Evolutionary conservation across 2,113 vertebrate species (phyloP), one percentile per base, ranked within the genome.

Genomic region (Pseudopipra pipra): DNA sequence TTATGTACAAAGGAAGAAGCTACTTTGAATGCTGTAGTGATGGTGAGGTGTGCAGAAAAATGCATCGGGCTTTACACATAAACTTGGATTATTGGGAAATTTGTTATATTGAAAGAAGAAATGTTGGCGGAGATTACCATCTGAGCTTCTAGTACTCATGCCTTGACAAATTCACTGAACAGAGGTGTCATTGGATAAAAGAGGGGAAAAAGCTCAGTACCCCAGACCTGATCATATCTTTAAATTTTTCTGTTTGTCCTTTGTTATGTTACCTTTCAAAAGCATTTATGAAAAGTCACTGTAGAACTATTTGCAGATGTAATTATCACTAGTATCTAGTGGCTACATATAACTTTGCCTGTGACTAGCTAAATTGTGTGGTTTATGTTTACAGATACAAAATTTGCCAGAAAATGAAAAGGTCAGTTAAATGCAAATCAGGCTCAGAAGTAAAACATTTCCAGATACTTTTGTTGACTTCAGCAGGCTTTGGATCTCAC

Each of bases 151-250:
- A 47, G 25, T 44, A 55, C 8, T 67, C 28, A 23, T 3, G 1
- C 14, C 31, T 49, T 46, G 31, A 62, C 0, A 39, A 76, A 70
- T 56, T 73, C 28, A 30, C 22, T 61, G 20, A 52, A 31, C 7
- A 56, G 31, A 63, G 25, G 39, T 0, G 3, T 44, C 39, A 43
- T 6, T 35, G 4, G n/a, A 59, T 65, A 43, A 82, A 80, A 89
- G 3, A 0, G 1, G 5, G 16, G 5, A 5, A 7, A 35, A 83
- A 78, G 1, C 25, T 87, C 70, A 37, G 11, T 22, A 59, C 8
- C 86, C 12, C 23, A 67, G n/a, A 63, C 4, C 6, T 39, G 18
- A 37, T 21, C 1, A 52, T 3, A 6, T 24, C 25, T 58, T 80
- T 35, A 70, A 11, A 20, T 44, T 55, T 84, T 81, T 67, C 19